phyloP scores from a whole-genome alignment of 2,113 vertebrate genomes.

The Recurvirostra avosetta region DNA sequence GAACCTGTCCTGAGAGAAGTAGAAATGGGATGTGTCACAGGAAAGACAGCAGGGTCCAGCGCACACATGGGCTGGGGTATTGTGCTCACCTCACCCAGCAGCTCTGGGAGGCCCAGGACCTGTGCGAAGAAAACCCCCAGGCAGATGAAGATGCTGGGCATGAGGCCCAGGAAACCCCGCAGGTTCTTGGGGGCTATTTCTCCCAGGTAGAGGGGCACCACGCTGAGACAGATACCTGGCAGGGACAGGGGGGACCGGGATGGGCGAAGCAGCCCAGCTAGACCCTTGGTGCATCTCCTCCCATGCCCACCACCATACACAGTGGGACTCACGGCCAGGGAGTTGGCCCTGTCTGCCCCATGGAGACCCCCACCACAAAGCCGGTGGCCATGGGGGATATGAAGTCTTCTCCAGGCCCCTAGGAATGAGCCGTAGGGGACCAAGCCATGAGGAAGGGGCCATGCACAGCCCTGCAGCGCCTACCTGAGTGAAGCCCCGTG shows the following conservation, averaged over 20 bases:
- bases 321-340: background rate
- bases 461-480: background rate
- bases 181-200: conserved; percentile 88
- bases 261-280: background rate
- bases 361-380: background rate
- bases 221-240: conserved; percentile 85
- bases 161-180: conserved; percentile 83
- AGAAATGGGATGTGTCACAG: fast-evolving
- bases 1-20: conserved; percentile 77
- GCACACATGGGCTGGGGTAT: fast-evolving
- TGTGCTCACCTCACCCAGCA: conserved; percentile 81
- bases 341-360: background rate
- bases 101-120: conserved; percentile 82
- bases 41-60: background rate
- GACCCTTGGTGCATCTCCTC: background rate
- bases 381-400: background rate
- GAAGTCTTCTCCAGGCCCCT: background rate
- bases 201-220: conserved; percentile 90
- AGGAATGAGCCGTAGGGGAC: background rate
- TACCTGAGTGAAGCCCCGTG: conserved; percentile 88
- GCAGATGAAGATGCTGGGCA: conserved; percentile 90
- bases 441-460: background rate
- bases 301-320: background rate
- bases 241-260: background rate
- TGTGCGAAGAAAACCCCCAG: conserved; percentile 87